Conservation (phyloP, 2,113 vertebrate genomes). For the Sakesphorus luctuosus region DNA sequence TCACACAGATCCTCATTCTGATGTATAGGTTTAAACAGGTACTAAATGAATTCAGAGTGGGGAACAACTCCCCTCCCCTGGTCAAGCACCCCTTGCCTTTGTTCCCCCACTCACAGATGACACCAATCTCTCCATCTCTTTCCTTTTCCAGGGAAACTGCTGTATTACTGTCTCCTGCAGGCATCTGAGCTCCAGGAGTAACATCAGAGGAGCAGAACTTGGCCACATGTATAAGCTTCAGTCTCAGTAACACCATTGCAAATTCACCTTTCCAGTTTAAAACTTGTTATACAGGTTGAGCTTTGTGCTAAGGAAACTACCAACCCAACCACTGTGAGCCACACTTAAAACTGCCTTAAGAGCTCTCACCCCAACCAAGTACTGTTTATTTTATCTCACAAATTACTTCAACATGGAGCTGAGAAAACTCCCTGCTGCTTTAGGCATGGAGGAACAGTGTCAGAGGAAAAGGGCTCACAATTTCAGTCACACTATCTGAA, state of each 20-base stretch:
- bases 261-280: background rate
- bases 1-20: background rate
- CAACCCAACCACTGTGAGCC: background rate
- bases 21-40: background rate
- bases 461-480: background rate
- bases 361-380: background rate
- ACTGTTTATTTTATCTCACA: background rate
- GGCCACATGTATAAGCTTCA: background rate
- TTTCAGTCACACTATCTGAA: background rate
- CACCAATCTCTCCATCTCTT: background rate
- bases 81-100: background rate
- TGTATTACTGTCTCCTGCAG: background rate
- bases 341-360: background rate
- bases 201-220: background rate
- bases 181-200: background rate
- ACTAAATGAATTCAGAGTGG: background rate
- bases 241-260: background rate
- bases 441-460: background rate
- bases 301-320: background rate
- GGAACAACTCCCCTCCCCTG: background rate
- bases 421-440: background rate
- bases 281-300: background rate
- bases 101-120: background rate
- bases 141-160: background rate
- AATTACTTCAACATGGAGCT: background rate